Base-by-base conservation (phyloP, 2,888 invertebrate species). In the Xestia rhomboidea region DNA sequence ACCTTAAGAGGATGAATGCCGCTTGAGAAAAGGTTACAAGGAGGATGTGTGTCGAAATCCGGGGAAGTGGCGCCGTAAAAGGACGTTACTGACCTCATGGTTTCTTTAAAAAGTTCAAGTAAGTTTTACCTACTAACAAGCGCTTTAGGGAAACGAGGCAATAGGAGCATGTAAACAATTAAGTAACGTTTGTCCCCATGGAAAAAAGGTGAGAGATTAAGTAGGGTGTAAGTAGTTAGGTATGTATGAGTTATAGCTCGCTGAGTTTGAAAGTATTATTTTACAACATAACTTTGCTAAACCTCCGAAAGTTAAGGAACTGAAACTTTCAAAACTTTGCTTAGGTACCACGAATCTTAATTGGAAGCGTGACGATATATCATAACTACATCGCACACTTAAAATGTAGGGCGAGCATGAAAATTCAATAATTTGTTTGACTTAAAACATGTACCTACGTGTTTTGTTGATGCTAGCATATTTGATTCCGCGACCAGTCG, bases 351-450 rank as follows among this genome's bases (percentile, higher is more conserved):
- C 24, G 30, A 41, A 70, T 34, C 1, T 4, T 10, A 66, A 34
- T 13, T 46, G 7, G 15, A 27, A 81, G 49, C 60, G 51, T 70
- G 51, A 76, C 46, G 6, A 62, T 62, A 49, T n/a, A 38, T 24
- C 51, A n/a, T 72, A 51, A 63, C 34, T 72, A n/a, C 41, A 64
- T 41, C 54, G 21, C 70, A 75, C 15, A 81, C 34, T 78, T 70
- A 68, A 82, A 85, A 87, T 75, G 76, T 86, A 80, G 88, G 79
- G 66, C 84, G 57, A 71, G 41, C 63, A 69, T 57, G 63, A 27
- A 66, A 63, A 71, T 64, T 62, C n/a, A 46, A 41, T 73, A n/a
- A 46, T 67, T 57, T 34, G n/a, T 68, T 79, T 34, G 27, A 54
- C n/a, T 72, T 30, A 24, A n/a, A 76, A 67, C 38, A 41, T 24